Percentiles rank a stretch among this genome's conserved stretches.
Conservation (phyloP, 2,888 invertebrate species). For the Dryococelus australis region DNA sequence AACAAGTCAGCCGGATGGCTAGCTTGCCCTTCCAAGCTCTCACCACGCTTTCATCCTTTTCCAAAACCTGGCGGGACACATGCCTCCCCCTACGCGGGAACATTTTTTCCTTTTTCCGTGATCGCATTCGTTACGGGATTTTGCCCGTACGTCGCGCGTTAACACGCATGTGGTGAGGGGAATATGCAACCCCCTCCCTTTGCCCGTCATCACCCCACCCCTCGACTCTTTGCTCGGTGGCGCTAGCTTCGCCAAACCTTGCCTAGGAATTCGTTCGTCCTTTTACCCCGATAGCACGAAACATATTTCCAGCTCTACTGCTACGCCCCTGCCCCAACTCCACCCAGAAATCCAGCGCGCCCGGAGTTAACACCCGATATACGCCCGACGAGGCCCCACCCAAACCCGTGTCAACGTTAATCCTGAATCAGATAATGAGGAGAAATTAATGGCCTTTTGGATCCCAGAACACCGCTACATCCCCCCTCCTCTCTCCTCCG, state of each 20-base stretch:
- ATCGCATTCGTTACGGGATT: slow-evolving; percentile 9
- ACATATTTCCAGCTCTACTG: slow-evolving; percentile 29
- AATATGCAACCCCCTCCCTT: neutral
- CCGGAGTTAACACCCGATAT: slow-evolving; percentile 11
- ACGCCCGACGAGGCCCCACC: neutral
- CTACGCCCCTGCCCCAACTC: neutral
- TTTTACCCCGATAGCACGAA: neutral
- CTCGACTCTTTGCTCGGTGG: too few species aligned
- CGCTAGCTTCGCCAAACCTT: neutral
- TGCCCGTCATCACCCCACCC: neutral
- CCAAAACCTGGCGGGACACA: neutral
- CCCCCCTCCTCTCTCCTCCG: too few species aligned
- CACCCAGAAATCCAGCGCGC: neutral
- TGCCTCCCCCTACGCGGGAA: neutral
- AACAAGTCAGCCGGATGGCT: neutral
- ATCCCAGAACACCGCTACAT: neutral
- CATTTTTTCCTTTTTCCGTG: neutral
- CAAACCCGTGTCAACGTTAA: slow-evolving; percentile 25
- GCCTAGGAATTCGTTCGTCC: neutral
- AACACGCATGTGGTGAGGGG: neutral
- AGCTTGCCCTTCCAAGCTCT: neutral
- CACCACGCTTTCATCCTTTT: neutral
- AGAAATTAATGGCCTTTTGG: slow-evolving; percentile 23
- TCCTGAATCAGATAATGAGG: slow-evolving; percentile 31
- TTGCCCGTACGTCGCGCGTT: neutral